phyloP scores from a whole-genome alignment of 2,888 invertebrate genomes.

The Ceramica pisi region DNA sequence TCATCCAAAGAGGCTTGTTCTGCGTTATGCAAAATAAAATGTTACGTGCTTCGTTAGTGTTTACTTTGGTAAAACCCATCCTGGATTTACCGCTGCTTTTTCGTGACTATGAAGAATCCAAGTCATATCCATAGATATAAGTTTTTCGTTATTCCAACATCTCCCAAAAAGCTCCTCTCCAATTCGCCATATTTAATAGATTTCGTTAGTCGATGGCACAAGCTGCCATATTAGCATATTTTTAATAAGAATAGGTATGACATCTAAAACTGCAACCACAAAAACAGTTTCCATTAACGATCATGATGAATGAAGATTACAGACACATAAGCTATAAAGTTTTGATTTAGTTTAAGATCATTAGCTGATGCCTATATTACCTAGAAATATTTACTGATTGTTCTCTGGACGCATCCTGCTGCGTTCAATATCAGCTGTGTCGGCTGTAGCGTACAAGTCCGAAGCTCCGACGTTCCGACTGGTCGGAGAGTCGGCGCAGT shows the following conservation, averaged over 20 bases:
- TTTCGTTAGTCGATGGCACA: not conserved
- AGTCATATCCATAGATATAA: not conserved
- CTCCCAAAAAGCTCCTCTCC: not conserved
- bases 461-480: slow-evolving; percentile 54
- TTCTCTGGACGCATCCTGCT: slow-evolving; percentile 59
- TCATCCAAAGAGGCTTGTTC: too few relatives aligned
- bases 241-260: slow-evolving; percentile 2
- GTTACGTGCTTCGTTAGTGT: too few relatives aligned
- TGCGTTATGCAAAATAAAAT: too few relatives aligned
- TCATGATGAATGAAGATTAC: slow-evolving; percentile 43
- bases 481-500: slow-evolving; percentile 51
- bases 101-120: not conserved
- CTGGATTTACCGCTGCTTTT: not conserved
- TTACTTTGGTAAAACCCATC: too few relatives aligned
- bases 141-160: not conserved
- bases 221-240: not conserved
- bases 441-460: slow-evolving; percentile 52
- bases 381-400: slow-evolving; percentile 56
- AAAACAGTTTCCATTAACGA: slow-evolving; percentile 19
- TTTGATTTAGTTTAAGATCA: slow-evolving; percentile 48
- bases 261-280: slow-evolving; percentile 15
- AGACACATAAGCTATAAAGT: slow-evolving; percentile 34
- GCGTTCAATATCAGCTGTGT: slow-evolving; percentile 58
- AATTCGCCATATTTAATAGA: not conserved
- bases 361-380: slow-evolving; percentile 54